Percentiles rank a stretch among this genome's conserved stretches.
Conservation (phyloP, 35 echinoderm and acorn worm species). For the Ophioderma brevispina region DNA sequence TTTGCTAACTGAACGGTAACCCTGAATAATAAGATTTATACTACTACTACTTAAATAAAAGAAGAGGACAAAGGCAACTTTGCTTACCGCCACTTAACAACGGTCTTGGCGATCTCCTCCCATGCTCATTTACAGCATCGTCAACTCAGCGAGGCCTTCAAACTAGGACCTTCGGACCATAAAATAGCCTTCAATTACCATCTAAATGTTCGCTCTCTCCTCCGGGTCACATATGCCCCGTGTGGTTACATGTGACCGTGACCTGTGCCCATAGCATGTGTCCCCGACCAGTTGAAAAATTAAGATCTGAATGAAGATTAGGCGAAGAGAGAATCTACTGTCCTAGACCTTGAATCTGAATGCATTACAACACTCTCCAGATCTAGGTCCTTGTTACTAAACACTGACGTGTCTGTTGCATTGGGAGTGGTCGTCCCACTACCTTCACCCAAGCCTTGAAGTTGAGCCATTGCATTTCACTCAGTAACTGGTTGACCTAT, state of each 20-base stretch:
- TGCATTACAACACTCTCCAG: neutral
- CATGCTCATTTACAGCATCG: neutral
- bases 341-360: neutral
- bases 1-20: too few species aligned
- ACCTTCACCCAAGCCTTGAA: neutral
- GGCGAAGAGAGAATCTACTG: neutral
- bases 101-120: neutral
- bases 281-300: neutral
- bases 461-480: neutral
- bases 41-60: too few species aligned
- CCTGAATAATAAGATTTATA: too few species aligned
- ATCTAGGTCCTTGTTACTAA: neutral
- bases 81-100: neutral
- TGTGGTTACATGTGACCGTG: neutral
- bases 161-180: neutral
- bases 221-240: neutral
- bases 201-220: neutral
- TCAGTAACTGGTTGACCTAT: neutral
- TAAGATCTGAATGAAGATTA: neutral
- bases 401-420: neutral
- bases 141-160: constrained; percentile 1
- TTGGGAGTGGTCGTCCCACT: neutral
- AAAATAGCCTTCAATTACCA: neutral
- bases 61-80: too few species aligned
- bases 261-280: neutral